These are phyloP conservation scores for Semnornis frantzii DNA, from an alignment of 2,113 vertebrate species.

Conservation along the genomic window DNA sequence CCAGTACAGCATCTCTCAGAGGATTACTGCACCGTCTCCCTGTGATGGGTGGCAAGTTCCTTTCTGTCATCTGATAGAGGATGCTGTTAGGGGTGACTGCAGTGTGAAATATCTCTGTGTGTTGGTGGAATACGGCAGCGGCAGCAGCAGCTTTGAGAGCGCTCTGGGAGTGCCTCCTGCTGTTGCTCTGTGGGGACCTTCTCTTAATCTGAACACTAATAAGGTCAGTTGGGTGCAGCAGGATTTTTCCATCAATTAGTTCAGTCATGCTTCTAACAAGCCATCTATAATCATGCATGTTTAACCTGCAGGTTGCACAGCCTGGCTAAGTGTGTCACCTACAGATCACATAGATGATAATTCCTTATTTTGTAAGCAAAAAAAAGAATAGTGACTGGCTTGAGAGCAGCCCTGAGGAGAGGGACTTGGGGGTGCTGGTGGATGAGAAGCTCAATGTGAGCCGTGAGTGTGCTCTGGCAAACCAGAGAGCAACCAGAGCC, in stretches of 20 bases:
- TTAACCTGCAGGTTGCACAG: slow-evolving; percentile 30
- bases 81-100: background rate
- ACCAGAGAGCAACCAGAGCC: too few relatives aligned
- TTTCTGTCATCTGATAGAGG: background rate
- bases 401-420: too few relatives aligned
- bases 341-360: background rate
- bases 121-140: background rate
- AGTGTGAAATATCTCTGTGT: background rate
- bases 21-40: accelerated
- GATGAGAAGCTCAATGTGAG: too few relatives aligned
- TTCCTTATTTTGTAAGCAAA: background rate
- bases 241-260: slow-evolving; percentile 4
- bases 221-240: background rate
- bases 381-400: background rate
- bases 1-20: background rate
- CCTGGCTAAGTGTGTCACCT: background rate
- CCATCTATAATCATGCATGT: background rate
- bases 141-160: background rate
- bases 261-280: background rate
- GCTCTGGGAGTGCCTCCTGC: background rate
- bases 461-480: too few relatives aligned
- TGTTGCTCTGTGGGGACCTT: background rate
- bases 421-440: too few relatives aligned
- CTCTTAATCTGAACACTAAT: background rate
- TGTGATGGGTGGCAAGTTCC: background rate